Base-by-base conservation (phyloP, 2,888 invertebrate species). In the Acholoe squamosa region DNA sequence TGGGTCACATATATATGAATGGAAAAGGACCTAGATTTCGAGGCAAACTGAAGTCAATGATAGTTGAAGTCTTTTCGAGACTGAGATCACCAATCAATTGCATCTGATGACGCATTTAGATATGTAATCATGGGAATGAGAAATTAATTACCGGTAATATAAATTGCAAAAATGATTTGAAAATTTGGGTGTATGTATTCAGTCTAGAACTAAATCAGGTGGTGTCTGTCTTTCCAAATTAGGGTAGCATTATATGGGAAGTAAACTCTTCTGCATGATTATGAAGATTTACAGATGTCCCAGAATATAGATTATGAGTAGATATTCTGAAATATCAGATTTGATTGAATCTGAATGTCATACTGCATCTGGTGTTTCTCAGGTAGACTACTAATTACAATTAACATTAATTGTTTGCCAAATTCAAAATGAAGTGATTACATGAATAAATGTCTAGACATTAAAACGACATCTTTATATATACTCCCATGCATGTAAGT, bases 71-170 rank as follows among this genome's bases (percentile, higher is more conserved):
- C 80, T 12, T 80, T 80, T 80, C 80, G 80, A 80, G 14, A 0
- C 43, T 80, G 80, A 43, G 80, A 80, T 80, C 43, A 80, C 33
- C 34, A 80, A 76, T 61, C 19, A 14, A 61, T 61, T 61, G 61
- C 61, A 61, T 61, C 22, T n/a, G 1, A 61, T n/a, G 19, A n/a
- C 19, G 3, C 61, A n/a, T n/a, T 61, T 3, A 61, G 1, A 1
- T 61, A 7, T 61, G n/a, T 19, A 14, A 12, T 7, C 3, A 14
- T 12, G 19, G 5, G 19, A 61, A 3, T n/a, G n/a, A 12, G 19
- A 61, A 61, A 61, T 43, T 61, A 19, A n/a, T n/a, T n/a, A n/a
- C n/a, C n/a, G n/a, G n/a, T n/a, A n/a, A 61, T 61, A 61, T 61
- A 14, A 61, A 43, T 43, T 43, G 43, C 10, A 43, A 10, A 43